These are phyloP conservation scores for Cheilosia urbana DNA, from an alignment of 2,888 invertebrate genomes.

Conservation along the genomic window DNA sequence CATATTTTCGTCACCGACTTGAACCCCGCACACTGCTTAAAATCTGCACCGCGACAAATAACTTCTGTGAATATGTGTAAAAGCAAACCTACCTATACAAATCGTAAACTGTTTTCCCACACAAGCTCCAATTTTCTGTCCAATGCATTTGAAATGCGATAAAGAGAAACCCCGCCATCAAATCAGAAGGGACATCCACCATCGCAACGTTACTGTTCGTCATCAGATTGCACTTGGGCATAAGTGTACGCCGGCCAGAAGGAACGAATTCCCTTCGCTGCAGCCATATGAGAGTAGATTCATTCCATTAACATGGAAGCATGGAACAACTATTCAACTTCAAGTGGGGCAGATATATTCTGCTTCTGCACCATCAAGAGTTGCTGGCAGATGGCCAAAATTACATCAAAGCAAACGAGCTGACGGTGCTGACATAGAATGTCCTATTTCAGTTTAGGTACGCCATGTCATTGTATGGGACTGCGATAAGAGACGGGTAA, in stretches of 20 bases:
- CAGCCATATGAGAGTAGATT: constrained; percentile 6
- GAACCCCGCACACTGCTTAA: too few relatives aligned
- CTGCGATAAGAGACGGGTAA: constrained; percentile 15
- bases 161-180: constrained; percentile 10
- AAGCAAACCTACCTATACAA: too few relatives aligned
- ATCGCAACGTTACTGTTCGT: constrained; percentile 8
- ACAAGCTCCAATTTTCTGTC: neutral
- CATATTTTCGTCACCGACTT: too few relatives aligned
- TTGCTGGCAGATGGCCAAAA: constrained; percentile 41
- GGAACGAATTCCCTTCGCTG: constrained; percentile 13
- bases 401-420: constrained; percentile 3
- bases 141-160: neutral
- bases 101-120: too few relatives aligned
- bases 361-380: constrained; percentile 9
- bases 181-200: constrained; percentile 36
- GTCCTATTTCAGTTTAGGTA: constrained; percentile 11
- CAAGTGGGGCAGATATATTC: constrained; percentile 46
- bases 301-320: constrained; percentile 46
- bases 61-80: too few relatives aligned
- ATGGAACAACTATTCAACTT: constrained; percentile 25
- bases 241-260: constrained; percentile 9
- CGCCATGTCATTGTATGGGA: neutral
- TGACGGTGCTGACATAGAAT: constrained; percentile 20
- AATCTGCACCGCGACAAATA: too few relatives aligned
- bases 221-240: constrained; percentile 40